Evolutionary conservation across 2,888 invertebrate genomes (phyloP), one percentile per base, ranked within the genome.

Genomic region (Hoplodrina ambigua): DNA sequence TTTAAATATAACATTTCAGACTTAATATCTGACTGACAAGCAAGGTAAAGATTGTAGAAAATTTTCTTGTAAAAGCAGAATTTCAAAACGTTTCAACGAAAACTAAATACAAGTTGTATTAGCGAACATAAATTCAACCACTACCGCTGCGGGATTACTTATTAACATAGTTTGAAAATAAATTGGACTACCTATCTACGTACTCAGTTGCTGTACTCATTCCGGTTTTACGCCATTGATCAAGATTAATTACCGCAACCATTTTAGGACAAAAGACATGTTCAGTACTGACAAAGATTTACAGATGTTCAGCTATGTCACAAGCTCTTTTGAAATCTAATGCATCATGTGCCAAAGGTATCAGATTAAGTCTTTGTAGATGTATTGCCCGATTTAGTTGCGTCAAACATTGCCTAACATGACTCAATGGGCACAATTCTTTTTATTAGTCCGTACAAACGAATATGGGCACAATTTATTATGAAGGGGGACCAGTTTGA

Each of bases 381-480:
- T 64, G 76, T 81, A 81, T 78, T 70, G 66, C 75, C 72, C 80
- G 72, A 86, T 85, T 81, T 73, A 75, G 81, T 91, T 91, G 86
- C 89, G 78, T 78, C 85, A 88, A 75, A 60, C n/a, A 66, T 88
- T 89, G 76, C 85, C 72, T 79, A 89, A 89, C 75, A 57, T 44
- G 44, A 69, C 2, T 80, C 75, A 82, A 82, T 82, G 72, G 65
- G 59, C 66, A 72, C 67, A 66, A 75, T 80, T 80, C 84, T 86
- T 82, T 25, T 81, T 81, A 82, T 82, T 69, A 80, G 56, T 52
- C 55, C 53, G 55, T 78, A 76, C 69, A 75, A 78, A 88, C 90
- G 85, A 88, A 93, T 92, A 93, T 89, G 91, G 93, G 74, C 86
- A 87, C 87, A 86, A 89, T 91, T 89, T 91, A 88, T 91, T 88